Evolutionary conservation across 2,113 vertebrate species (phyloP), one percentile per base, ranked within the genome.

Genomic region (Speoplatyrhinus poulsoni): DNA sequence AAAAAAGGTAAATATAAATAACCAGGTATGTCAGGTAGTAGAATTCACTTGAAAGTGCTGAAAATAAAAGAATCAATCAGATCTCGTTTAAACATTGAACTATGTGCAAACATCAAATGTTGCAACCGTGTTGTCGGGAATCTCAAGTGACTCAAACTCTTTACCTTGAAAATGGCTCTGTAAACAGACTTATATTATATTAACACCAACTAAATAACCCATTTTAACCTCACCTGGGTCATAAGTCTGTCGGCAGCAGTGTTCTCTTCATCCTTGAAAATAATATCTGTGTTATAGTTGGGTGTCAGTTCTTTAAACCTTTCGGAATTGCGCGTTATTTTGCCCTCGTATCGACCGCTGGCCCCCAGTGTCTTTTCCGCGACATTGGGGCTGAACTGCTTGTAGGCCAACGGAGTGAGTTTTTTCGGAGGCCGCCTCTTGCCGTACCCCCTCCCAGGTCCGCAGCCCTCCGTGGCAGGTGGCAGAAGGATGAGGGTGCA

Each of bases 251-350:
- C 97, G 1, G 97, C 97, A 32, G 96, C 96, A 4, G 97, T 98
- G 91, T 98, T 97, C 94, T 99, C 97, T 85, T 99, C 96, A 93
- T 99, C 96, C 87, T 99, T 99, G 92, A 99, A 99, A 91, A 98
- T 97, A 81, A 99, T 99, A 88, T 98, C 97, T 65, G 97, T 95
- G 78, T 99, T 99, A 90, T 98, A 98, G 89, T 99, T 99, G 68
- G 96, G 96, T 54, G 94, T 96, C 77, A 98, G 95, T 77, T 98
- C 97, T 87, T 96, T 97, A 85, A 98, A 99, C 78, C 96, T 94
- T 83, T 97, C 96, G 4, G 96, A 96, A 88, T 88, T 95, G 84
- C 96, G 93, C 62, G 95, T 95, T 61, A 98, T 96, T 89, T 99
- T 99, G 79, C 95, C 96, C 87, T 99, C 97, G 77, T 95, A 95